Evolutionary conservation across 1,140 invertebrate species (phyloP), one percentile per base, ranked within the genome.

Genomic region (Rhynchophorus ferrugineus): DNA sequence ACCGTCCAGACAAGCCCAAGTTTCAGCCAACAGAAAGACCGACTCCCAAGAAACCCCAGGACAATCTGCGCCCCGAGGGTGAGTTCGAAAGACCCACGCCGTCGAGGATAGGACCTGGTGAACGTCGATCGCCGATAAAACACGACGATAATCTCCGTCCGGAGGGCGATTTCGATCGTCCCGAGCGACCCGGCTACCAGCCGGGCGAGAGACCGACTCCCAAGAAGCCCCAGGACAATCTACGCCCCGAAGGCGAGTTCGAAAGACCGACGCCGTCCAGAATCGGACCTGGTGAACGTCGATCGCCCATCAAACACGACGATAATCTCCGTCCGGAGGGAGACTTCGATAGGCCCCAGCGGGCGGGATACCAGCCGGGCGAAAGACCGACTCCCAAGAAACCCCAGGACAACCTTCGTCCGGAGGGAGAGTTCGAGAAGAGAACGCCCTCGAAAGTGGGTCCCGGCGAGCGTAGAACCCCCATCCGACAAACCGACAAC

Each of bases 251-350:
- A 62, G 67, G 56, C 6, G 65, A 74, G 13, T 74, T 79, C 44
- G 76, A 77, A 35, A 57, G 68, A 35, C 70, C 64, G 22, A 62
- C 34, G 21, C 44, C 43, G 14, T 22, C 50, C 13, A 52, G 55
- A 21, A 50, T 36, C 64, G 64, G 64, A 47, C 70, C 66, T 65
- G 69, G 68, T 22, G 73, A 71, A 63, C 66, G 74, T 60, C 69
- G 68, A 37, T 64, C 68, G 19, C 70, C 71, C 45, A 74, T 73
- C 49, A 57, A 65, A 52, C 81, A 78, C 44, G 65, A 74, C 24
- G 82, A 84, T 61, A 83, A 83, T 65, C 60, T 83, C 1, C 73
- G 67, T 69, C 73, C 74, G 11, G 72, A 73, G 61, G 75, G 75
- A 3, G 65, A 72, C 3, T 75, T 76, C 50, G 69, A 71, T 49